Conservation (phyloP, 2,113 vertebrate species). For the Parus major region DNA sequence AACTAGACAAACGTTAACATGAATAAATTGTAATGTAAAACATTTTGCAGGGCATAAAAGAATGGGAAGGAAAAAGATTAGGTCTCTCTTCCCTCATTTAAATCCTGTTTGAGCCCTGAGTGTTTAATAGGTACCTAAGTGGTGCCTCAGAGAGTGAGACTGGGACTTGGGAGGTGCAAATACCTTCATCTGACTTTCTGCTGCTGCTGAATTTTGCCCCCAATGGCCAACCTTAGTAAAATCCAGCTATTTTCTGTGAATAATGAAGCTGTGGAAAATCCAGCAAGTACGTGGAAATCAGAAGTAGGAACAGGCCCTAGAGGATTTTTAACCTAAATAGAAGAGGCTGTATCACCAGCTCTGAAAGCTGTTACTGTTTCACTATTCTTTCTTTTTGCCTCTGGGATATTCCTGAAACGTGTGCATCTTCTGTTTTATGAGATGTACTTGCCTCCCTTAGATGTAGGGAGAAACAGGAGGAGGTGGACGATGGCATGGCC, state of each 20-base stretch:
- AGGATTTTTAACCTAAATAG: conserved; percentile 69
- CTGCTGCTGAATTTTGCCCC: conserved; percentile 27
- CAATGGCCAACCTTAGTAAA: conserved; percentile 25
- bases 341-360: conserved; percentile 26
- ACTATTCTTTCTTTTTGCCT: conserved; percentile 55
- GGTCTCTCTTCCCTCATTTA: background rate
- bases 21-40: background rate
- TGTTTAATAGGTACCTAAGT: background rate
- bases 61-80: background rate
- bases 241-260: conserved; percentile 23
- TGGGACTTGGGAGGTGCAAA: background rate
- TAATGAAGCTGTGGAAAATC: conserved; percentile 44
- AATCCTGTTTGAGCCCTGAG: background rate
- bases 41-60: background rate
- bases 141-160: background rate
- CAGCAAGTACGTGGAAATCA: conserved; percentile 11
- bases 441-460: conserved; percentile 50
- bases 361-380: conserved; percentile 46
- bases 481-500: conserved; percentile 55
- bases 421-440: conserved; percentile 51
- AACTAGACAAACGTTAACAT: background rate
- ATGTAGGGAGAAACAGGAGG: conserved; percentile 46
- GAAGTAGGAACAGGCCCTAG: conserved; percentile 20
- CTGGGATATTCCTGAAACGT: conserved; percentile 54
- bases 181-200: conserved; percentile 32